These are phyloP conservation scores for Busseola fusca DNA, from an alignment of 2,888 invertebrate species.

Conservation along the genomic window DNA sequence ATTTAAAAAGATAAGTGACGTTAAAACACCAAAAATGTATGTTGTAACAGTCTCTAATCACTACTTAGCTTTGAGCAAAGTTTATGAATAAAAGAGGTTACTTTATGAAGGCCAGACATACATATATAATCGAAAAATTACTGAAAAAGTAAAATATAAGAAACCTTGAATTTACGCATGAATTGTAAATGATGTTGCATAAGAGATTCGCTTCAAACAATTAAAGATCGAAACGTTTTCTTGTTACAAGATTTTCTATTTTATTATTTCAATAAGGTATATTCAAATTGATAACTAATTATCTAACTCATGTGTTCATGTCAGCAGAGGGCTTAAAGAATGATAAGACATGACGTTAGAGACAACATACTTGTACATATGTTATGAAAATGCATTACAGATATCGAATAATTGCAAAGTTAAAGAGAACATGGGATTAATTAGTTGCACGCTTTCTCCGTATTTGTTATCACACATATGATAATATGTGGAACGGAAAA, in stretches of 20 bases:
- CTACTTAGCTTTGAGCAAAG: too few species aligned
- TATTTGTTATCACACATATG: neutral
- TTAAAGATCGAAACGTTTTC: neutral
- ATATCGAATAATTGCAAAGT: conserved; percentile 1
- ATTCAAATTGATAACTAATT: conserved; percentile 33
- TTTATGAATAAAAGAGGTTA: too few species aligned
- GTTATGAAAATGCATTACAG: conserved; percentile 19
- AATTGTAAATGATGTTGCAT: neutral
- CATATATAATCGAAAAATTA: neutral
- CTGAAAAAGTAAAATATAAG: neutral
- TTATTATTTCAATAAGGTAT: neutral
- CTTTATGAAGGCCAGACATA: neutral
- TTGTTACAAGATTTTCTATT: conserved; percentile 17
- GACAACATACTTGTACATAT: neutral
- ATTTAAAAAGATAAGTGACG: too few species aligned
- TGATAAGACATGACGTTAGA: conserved; percentile 39
- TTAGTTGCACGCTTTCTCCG: neutral
- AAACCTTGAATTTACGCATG: neutral
- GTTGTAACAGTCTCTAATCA: too few species aligned
- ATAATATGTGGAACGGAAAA: neutral
- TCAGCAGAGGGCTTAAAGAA: conserved; percentile 24
- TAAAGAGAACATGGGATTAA: neutral
- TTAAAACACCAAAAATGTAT: too few species aligned
- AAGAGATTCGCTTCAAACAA: neutral
- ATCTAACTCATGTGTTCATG: conserved; percentile 16